Conservation (phyloP, 2,113 vertebrate genomes). For the Psilopogon haemacephalus region DNA sequence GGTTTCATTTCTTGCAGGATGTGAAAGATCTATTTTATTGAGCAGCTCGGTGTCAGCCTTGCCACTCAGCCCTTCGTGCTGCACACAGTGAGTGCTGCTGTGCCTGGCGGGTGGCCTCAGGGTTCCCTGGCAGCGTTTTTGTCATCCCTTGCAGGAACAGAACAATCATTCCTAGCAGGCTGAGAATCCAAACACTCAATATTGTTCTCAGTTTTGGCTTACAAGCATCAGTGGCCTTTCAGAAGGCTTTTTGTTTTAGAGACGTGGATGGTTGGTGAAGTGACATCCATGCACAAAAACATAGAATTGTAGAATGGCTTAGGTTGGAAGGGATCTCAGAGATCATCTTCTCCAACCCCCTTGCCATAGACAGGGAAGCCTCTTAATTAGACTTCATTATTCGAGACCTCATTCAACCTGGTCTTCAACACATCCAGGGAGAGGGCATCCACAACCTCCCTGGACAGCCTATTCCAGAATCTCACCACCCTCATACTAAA, state of each 20-base stretch:
- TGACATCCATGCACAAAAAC: background rate
- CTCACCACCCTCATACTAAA: no score
- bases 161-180: slow-evolving; percentile 45
- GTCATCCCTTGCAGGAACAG: slow-evolving; percentile 52
- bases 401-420: no score
- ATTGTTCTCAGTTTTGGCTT: slow-evolving; percentile 11
- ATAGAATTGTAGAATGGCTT: no score
- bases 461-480: no score
- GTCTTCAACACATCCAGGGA: no score
- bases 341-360: no score
- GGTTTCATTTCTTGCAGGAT: slow-evolving; percentile 34
- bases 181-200: slow-evolving; percentile 31
- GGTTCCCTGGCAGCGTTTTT: slow-evolving; percentile 62
- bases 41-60: slow-evolving; percentile 35
- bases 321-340: no score
- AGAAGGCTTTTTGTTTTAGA: background rate
- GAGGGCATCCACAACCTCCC: no score
- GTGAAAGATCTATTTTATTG: slow-evolving; percentile 44
- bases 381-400: no score
- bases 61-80: slow-evolving; percentile 41
- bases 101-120: slow-evolving; percentile 57
- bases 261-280: background rate
- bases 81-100: slow-evolving; percentile 36
- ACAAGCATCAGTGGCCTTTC: slow-evolving; percentile 45
- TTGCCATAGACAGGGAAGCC: no score